Evolutionary conservation across 2,113 vertebrate genomes (phyloP), one percentile per base, ranked within the genome.

Genomic region (Apodemus speciosus): DNA sequence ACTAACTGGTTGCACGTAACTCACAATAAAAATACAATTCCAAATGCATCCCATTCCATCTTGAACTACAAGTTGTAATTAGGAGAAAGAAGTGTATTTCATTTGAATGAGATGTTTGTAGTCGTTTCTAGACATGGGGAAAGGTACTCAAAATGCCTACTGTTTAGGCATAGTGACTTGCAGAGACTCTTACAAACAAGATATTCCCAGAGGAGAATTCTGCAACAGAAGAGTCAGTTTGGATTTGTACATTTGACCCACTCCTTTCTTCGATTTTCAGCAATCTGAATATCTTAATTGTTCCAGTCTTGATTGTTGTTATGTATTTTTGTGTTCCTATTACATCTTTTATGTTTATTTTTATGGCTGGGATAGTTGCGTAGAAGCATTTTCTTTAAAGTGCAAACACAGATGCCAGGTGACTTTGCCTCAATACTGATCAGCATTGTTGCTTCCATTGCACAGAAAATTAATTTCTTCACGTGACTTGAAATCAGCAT

Each of bases 91-190:
- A 27, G 93, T n/a, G 81, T 40, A 92, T 92, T 95, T 95, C 51
- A 64, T 96, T 77, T 23, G 15, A 92, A 88, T 95, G 27, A n/a
- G 89, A 94, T 94, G 11, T 92, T 95, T 96, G 60, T 69, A 83
- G 49, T 56, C 68, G 69, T 94, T 85, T 58, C 64, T 75, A 43
- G 60, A 72, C 90, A 88, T 66, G 46, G 3, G 1, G 46, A 51
- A 95, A 93, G 72, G 6, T 25, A 23, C 56, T 85, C 49, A 40
- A 40, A 53, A 69, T 66, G 21, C 11, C 73, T 95, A 69, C 71
- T 75, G 38, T 43, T 71, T 81, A 53, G 92, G 64, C 46, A 46
- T 43, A 94, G n/a, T 72, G 72, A 85, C 84, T 92, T 89, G 38
- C 69, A 91, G 69, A 94, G 64, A 97, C 88, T 86, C 80, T 72